Evolutionary conservation across 2,113 vertebrate species (phyloP), one percentile per base, ranked within the genome.

Genomic region (Gasterosteus aculeatus): DNA sequence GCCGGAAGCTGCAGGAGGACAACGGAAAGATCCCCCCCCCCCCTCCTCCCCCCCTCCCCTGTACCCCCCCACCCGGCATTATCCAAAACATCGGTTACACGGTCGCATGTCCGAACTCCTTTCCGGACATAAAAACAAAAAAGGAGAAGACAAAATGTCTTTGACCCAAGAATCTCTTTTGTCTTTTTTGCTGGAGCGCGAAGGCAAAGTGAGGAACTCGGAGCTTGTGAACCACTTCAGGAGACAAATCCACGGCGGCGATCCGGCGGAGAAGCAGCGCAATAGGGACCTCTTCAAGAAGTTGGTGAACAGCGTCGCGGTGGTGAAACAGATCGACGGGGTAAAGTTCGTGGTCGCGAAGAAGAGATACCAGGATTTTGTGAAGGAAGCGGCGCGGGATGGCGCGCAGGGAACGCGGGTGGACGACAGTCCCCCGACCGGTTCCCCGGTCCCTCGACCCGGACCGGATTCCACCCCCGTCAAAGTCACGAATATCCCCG

Each of bases 261-360:
- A 94, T 44, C 92, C 91, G 64, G 91, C 90, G 75, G 94, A 91
- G 62, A 94, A 93, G 61, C 94, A 91, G 61, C 90, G 87, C 70
- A 96, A 95, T 80, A 88, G 96, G 19, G 95, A 95, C 57, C 87
- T 94, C 15, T 98, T 98, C 90, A 95, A 95, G 91, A 87, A 73
- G 82, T 91, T 95, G 73, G 94, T 98, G 69, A 96, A 97, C 89
- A 93, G 89, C 86, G 93, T 97, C 85, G 97, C 96, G 0, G 95
- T 96, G 79, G 96, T 96, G 31, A 93, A 93, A 68, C 94, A 95
- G 56, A 72, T 94, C 51, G 95, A 95, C 72, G 95, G 88, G 1
- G 87, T 91, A 35, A 96, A 95, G 92, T 95, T 95, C 63, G 95
- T 97, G 57, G 94, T 96, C 0, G 91, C 96, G 53, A 93, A 80